phyloP scores from a whole-genome alignment of 2,113 vertebrate species.

The Heterotilapia buettikoferi region DNA sequence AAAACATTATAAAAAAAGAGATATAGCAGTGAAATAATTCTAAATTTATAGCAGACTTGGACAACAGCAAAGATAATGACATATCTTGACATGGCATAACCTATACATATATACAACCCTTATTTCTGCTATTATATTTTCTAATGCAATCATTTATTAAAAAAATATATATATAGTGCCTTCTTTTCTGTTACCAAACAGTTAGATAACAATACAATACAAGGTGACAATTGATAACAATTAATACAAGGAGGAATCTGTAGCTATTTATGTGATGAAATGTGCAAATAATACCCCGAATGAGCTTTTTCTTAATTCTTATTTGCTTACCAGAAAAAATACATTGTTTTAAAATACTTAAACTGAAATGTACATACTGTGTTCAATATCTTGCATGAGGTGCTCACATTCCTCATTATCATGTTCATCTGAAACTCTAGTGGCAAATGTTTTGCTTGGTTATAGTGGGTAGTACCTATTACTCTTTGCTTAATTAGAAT shows the following conservation, averaged over 20 bases:
- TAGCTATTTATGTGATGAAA: background rate
- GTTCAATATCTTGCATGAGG: background rate
- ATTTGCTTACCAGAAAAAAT: background rate
- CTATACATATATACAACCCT: background rate
- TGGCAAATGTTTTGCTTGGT: background rate
- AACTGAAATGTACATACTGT: background rate
- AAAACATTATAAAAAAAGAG: background rate
- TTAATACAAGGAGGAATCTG: background rate
- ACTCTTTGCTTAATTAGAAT: background rate
- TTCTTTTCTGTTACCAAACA: background rate
- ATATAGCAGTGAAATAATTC: background rate
- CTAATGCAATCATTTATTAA: background rate
- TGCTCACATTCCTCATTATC: background rate
- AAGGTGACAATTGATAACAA: background rate
- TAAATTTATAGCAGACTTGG: background rate
- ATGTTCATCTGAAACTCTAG: background rate
- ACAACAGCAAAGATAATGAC: background rate
- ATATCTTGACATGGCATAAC: background rate
- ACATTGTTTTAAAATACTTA: background rate
- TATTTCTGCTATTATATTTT: background rate
- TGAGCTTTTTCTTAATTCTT: background rate
- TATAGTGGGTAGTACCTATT: background rate
- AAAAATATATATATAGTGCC: too few species aligned
- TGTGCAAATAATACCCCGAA: background rate
- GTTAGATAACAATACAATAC: background rate